Evolutionary conservation across 2,797 vertebrate genomes (phyloP), one percentile per base, ranked within the genome.

Genomic region (Sebastes minor): DNA sequence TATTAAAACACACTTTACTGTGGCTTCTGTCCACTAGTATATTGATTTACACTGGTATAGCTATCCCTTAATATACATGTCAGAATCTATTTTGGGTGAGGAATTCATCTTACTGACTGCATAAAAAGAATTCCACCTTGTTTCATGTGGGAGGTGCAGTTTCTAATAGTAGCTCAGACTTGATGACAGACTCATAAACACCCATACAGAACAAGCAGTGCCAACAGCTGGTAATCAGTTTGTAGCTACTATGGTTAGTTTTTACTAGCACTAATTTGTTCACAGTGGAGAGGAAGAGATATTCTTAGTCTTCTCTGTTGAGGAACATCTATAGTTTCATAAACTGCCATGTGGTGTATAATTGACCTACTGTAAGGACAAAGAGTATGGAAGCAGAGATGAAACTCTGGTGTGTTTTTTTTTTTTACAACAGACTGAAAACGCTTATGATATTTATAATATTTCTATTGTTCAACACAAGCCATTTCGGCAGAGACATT

Each of bases 181-280:
- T 32, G n/a, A 74, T 75, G 76, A 55, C 71, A 66, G 18, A 4
- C 56, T 59, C 64, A 56, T 89, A 73, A 88, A 88, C 85, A 85
- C 67, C 65, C 69, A 38, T 2, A 75, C 28, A 59, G 30, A 62
- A 11, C 22, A 2, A 55, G 22, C 63, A 7, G 61, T 64, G 71
- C 33, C 71, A 78, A 4, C 42, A 69, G 64, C 76, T 71, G 81
- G 11, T 38, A 38, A 75, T 70, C 60, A 66, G 10, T 35, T 42
- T 70, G 61, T 49, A 52, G 46, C 46, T 52, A 27, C 60, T 38
- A 25, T 35, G 11, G 53, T 33, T 35, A 66, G 14, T 55, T 59
- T 73, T 67, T 32, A 55, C n/a, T 3, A 10, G 7, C 10, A 20
- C 57, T 56, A 2, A 65, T 72, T 30, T 70, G 71, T 63, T 27